These are phyloP conservation scores for Pyrocoelia pectoralis DNA, from an alignment of 2,888 invertebrate genomes.

Conservation along the genomic window DNA sequence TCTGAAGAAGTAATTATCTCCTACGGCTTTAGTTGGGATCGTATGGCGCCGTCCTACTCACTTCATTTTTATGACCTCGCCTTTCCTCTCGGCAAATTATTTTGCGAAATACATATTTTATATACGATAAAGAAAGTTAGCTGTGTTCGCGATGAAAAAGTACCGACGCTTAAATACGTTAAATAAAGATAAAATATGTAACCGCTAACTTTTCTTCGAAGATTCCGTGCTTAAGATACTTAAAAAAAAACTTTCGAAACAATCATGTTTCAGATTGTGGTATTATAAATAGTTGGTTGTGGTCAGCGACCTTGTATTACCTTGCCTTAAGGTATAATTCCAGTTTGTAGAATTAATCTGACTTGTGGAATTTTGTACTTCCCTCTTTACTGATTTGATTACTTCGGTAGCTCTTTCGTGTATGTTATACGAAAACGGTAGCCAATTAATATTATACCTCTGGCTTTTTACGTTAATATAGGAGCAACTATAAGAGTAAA, in stretches of 20 bases:
- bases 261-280: constrained; percentile 18
- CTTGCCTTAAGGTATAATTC: constrained; percentile 30
- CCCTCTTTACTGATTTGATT: neutral
- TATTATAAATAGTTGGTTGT: constrained; percentile 24
- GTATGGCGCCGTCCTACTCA: constrained; percentile 35
- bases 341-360: constrained; percentile 24
- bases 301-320: constrained; percentile 37
- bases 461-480: too few relatives aligned
- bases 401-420: constrained; percentile 4
- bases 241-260: constrained; percentile 23
- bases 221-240: constrained; percentile 9
- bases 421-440: neutral
- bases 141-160: neutral
- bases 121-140: neutral
- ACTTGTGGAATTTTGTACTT: constrained; percentile 8
- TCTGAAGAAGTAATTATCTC: constrained; percentile 28
- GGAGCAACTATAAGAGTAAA: too few relatives aligned
- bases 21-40: constrained; percentile 26
- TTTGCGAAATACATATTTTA: neutral
- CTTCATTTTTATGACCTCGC: constrained; percentile 28
- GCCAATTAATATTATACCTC: neutral
- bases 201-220: constrained; percentile 5
- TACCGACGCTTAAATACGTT: neutral
- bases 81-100: constrained; percentile 15
- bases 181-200: neutral